Conservation (phyloP, 2,113 vertebrate genomes). For the Beaufortia kweichowensis region DNA sequence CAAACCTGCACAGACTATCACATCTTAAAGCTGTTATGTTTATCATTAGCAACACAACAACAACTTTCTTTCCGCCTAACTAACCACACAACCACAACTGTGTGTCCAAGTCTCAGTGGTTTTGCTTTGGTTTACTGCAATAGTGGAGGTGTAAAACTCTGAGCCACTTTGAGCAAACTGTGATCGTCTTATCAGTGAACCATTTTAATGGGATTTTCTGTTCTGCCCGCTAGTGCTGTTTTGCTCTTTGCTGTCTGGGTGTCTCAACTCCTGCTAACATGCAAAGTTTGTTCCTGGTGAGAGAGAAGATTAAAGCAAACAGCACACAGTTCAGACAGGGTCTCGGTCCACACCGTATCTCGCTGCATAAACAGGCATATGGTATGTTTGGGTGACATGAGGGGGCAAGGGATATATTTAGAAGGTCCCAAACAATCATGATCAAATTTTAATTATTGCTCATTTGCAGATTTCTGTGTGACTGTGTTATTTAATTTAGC, state of each 20-base stretch:
- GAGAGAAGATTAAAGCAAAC: slow-evolving; percentile 24
- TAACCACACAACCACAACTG: neutral
- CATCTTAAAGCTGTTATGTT: neutral
- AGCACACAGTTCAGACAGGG: slow-evolving; percentile 30
- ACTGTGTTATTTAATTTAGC: neutral
- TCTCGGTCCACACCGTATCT: slow-evolving; percentile 1
- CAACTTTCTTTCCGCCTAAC: slow-evolving; percentile 2
- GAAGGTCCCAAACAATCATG: neutral
- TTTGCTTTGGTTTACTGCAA: slow-evolving; percentile 1
- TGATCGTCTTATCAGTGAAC: slow-evolving; percentile 61
- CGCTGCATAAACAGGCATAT: neutral
- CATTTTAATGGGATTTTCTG: slow-evolving; percentile 66
- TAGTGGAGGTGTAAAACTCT: slow-evolving; percentile 67
- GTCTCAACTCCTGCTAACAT: slow-evolving; percentile 51
- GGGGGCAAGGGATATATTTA: neutral
- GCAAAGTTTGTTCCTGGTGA: slow-evolving; percentile 37
- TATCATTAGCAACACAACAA: slow-evolving; percentile 2
- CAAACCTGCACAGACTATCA: neutral
- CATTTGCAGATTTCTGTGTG: slow-evolving; percentile 3
- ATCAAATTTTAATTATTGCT: neutral
- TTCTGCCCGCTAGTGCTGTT: slow-evolving; percentile 49
- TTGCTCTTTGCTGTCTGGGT: slow-evolving; percentile 30
- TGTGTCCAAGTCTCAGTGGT: neutral
- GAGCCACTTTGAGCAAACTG: slow-evolving; percentile 60
- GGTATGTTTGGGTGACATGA: neutral